Evolutionary conservation across 2,888 invertebrate species (phyloP).

Genomic region (Xestia ashworthii): DNA sequence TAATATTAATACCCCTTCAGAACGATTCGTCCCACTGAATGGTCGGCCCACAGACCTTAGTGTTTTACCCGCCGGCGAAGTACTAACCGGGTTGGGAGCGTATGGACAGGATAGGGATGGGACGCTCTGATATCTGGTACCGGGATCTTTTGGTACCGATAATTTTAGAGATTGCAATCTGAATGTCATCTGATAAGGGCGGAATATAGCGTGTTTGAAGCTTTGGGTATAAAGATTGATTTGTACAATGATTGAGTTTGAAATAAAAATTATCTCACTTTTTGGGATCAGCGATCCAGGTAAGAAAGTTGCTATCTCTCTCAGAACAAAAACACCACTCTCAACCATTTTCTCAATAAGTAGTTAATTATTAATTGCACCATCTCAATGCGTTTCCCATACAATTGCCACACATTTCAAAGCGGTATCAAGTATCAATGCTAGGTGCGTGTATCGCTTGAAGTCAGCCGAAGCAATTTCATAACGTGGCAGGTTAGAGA

Average conservation of each 20-base stretch:
- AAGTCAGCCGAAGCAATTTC: slow-evolving; percentile 52
- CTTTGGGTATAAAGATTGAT: not conserved
- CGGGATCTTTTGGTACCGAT: slow-evolving; percentile 21
- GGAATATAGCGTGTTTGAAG: not conserved
- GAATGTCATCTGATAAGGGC: not conserved
- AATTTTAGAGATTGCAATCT: not conserved
- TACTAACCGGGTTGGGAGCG: slow-evolving; percentile 65
- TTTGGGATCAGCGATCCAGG: not conserved
- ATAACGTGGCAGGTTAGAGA: slow-evolving; percentile 56
- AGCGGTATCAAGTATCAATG: slow-evolving; percentile 59
- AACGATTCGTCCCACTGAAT: slow-evolving; percentile 67
- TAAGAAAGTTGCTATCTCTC: not conserved
- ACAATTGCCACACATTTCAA: slow-evolving; percentile 33
- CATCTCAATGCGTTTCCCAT: slow-evolving; percentile 35
- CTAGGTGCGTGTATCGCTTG: slow-evolving; percentile 47
- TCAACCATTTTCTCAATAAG: not conserved
- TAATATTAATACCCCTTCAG: slow-evolving; percentile 69
- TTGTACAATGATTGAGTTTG: not conserved
- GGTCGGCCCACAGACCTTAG: slow-evolving; percentile 70
- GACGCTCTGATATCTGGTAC: slow-evolving; percentile 12
- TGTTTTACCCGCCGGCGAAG: slow-evolving; percentile 60
- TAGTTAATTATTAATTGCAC: slow-evolving; percentile 20
- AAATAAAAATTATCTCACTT: not conserved
- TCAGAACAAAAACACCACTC: not conserved
- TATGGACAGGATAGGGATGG: slow-evolving; percentile 44